phyloP scores from a whole-genome alignment of 2,113 vertebrate genomes.

The Charina bottae region DNA sequence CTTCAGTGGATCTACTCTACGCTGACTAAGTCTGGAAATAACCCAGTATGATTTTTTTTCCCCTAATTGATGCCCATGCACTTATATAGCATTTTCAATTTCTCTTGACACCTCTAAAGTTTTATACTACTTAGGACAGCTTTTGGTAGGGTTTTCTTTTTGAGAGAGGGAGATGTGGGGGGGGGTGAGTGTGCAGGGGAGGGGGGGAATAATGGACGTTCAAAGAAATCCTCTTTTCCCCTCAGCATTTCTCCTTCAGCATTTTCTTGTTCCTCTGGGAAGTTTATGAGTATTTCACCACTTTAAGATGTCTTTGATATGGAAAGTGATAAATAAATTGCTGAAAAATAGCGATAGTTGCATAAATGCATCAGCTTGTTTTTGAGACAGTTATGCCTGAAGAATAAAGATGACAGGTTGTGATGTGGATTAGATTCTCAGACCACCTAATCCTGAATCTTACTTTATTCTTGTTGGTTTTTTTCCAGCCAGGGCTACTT shows the following conservation, averaged over 20 bases:
- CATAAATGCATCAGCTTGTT: background rate
- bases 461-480: slow-evolving; percentile 15
- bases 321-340: background rate
- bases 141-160: background rate
- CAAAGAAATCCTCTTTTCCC: background rate
- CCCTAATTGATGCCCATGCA: background rate
- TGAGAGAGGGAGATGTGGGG: background rate
- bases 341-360: background rate
- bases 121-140: background rate
- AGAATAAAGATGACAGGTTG: accelerated
- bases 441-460: slow-evolving; percentile 31
- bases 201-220: background rate
- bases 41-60: background rate
- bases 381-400: background rate
- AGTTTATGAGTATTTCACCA: background rate
- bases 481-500: slow-evolving; percentile 31
- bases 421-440: slow-evolving; percentile 35
- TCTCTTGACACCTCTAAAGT: background rate
- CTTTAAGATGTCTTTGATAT: background rate
- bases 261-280: slow-evolving; percentile 1
- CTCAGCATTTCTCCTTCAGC: background rate
- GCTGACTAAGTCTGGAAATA: background rate
- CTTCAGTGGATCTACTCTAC: background rate
- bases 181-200: background rate
- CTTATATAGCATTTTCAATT: background rate